Evolutionary conservation across 2,113 vertebrate species (phyloP).

Genomic region (Burhinus bistriatus): DNA sequence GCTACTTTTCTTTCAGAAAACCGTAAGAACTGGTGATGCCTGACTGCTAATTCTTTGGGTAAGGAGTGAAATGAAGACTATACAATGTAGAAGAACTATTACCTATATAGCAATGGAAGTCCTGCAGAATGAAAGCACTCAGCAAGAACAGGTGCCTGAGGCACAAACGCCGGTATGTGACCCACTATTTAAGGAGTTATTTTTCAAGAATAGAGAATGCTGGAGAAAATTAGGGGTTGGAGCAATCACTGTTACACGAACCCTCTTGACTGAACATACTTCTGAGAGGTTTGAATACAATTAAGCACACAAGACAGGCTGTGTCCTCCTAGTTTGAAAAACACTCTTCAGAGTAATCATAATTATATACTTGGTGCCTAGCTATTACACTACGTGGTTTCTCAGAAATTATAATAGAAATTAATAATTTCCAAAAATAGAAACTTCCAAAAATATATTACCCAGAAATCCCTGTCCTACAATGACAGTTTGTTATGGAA

Average conservation of each 20-base stretch:
- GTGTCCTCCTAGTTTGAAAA: background rate
- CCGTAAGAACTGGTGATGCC: background rate
- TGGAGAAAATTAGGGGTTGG: background rate
- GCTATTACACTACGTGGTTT: background rate
- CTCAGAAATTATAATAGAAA: background rate
- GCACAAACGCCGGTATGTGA: background rate
- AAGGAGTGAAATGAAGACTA: background rate
- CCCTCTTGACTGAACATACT: background rate
- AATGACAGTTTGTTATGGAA: background rate
- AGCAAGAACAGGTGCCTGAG: background rate
- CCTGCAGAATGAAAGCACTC: background rate
- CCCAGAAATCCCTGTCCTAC: background rate
- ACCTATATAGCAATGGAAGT: background rate
- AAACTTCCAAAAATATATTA: background rate
- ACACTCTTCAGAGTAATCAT: background rate
- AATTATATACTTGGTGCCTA: background rate
- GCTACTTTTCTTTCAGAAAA: background rate
- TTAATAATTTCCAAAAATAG: slow-evolving; percentile 5
- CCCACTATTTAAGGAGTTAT: background rate
- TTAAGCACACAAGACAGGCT: background rate
- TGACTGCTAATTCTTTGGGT: background rate
- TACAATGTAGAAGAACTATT: background rate
- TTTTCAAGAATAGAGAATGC: background rate
- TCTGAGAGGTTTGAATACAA: background rate
- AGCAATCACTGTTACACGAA: background rate